Conservation (phyloP, 2,113 vertebrate species). For the Neodon shergylaensis region DNA sequence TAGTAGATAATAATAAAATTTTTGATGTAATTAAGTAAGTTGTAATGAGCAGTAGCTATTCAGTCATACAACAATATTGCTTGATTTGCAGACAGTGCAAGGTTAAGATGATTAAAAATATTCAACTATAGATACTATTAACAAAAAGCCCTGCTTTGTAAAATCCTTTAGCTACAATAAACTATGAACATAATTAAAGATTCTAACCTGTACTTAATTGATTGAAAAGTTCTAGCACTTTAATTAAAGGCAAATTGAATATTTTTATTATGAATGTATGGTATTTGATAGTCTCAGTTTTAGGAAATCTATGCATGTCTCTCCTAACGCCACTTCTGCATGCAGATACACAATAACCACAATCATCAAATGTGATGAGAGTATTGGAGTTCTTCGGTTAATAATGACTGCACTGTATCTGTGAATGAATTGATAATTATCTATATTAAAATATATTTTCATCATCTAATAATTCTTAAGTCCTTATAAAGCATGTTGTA, state of each 20-base stretch:
- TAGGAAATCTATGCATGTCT: slow-evolving; percentile 28
- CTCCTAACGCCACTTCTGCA: not conserved
- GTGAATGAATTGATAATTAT: slow-evolving; percentile 20
- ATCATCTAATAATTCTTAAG: not conserved
- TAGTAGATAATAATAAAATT: slow-evolving; percentile 29
- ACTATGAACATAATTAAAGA: not conserved
- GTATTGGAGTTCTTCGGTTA: slow-evolving; percentile 15
- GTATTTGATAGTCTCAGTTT: slow-evolving; percentile 14
- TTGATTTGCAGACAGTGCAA: not conserved
- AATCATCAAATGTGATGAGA: slow-evolving; percentile 29
- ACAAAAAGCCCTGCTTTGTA: not conserved
- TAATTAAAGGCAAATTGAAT: not conserved
- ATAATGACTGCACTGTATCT: not conserved
- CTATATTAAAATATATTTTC: slow-evolving; percentile 52
- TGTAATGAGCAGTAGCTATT: not conserved
- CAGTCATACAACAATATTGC: not conserved
- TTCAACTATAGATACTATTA: not conserved
- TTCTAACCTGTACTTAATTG: not conserved
- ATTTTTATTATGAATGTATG: slow-evolving; percentile 5
- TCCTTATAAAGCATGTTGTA: not conserved
- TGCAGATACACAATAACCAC: slow-evolving; percentile 40
- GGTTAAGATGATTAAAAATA: not conserved
- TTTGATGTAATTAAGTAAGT: not conserved
- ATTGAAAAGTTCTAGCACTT: slow-evolving; percentile 9
- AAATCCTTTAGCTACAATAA: not conserved